These are phyloP conservation scores for Ectropis crepuscularia DNA, from an alignment of 2,888 invertebrate genomes.

Conservation along the genomic window DNA sequence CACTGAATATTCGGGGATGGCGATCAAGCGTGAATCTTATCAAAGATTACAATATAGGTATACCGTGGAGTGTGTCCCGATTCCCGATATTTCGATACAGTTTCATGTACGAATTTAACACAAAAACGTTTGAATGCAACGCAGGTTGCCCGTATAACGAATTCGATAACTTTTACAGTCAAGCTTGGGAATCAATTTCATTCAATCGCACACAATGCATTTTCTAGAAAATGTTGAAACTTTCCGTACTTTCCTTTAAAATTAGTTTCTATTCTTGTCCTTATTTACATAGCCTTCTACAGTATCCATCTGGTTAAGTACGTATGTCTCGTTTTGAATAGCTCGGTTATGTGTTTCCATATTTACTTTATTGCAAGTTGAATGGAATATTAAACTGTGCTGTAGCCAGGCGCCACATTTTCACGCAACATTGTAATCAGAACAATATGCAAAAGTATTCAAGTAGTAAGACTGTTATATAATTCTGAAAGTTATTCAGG, in stretches of 20 bases:
- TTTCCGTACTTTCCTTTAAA: conserved; percentile 6
- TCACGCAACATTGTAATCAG: not conserved
- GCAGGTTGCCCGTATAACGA: not conserved
- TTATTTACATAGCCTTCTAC: conserved; percentile 8
- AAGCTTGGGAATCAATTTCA: no score
- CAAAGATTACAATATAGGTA: no score
- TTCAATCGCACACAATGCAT: not conserved
- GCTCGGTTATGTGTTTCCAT: conserved; percentile 1
- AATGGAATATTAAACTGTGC: conserved; percentile 1
- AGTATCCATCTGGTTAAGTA: conserved; percentile 7
- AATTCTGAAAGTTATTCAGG: no score
- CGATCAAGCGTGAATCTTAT: no score
- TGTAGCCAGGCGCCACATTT: not conserved
- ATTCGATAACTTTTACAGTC: not conserved
- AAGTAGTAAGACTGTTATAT: not conserved
- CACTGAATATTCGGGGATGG: no score
- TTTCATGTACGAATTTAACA: no score
- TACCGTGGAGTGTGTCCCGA: no score
- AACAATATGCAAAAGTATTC: not conserved
- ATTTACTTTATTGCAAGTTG: conserved; percentile 7
- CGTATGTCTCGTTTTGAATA: not conserved
- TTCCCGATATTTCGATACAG: no score
- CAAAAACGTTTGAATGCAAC: no score
- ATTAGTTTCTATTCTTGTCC: conserved; percentile 14
- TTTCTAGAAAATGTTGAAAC: not conserved